Evolutionary conservation across 2,113 vertebrate genomes (phyloP).

Genomic region (Hippocampus comes): DNA sequence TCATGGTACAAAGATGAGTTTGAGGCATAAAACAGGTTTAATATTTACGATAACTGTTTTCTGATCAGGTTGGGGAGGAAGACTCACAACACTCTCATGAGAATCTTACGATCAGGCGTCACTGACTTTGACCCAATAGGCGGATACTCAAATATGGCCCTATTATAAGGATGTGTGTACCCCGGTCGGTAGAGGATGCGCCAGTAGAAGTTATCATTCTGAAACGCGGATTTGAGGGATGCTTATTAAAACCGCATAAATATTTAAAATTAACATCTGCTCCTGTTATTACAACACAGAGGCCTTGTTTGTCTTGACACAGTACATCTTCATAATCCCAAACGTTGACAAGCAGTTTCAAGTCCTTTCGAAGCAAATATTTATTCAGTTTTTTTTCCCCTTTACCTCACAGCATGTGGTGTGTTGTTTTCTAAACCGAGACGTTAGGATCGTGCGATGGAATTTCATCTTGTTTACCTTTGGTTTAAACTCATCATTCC

Average conservation of each 20-base stretch:
- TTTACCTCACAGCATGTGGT: background rate
- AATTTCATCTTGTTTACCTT: conserved; percentile 14
- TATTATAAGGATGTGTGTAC: background rate
- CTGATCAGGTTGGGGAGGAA: no score
- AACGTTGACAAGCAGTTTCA: conserved; percentile 16
- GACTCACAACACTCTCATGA: no score
- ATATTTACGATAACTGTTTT: no score
- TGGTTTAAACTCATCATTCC: background rate
- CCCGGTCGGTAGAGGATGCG: background rate
- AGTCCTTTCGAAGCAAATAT: background rate
- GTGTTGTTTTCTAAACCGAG: background rate
- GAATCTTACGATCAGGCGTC: no score
- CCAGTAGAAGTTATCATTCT: background rate
- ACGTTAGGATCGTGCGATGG: background rate
- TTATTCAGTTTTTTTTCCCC: background rate
- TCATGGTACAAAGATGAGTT: no score
- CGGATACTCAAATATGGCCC: background rate
- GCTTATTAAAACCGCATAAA: background rate
- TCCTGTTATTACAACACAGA: background rate
- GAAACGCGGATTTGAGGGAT: background rate
- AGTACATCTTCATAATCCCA: conserved; percentile 9
- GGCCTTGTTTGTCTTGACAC: conserved; percentile 22
- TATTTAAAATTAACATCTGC: background rate
- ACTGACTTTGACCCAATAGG: no score
- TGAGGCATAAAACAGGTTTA: no score